Conservation (phyloP, 2,888 invertebrate genomes). For the Listrodromus nycthemerus region DNA sequence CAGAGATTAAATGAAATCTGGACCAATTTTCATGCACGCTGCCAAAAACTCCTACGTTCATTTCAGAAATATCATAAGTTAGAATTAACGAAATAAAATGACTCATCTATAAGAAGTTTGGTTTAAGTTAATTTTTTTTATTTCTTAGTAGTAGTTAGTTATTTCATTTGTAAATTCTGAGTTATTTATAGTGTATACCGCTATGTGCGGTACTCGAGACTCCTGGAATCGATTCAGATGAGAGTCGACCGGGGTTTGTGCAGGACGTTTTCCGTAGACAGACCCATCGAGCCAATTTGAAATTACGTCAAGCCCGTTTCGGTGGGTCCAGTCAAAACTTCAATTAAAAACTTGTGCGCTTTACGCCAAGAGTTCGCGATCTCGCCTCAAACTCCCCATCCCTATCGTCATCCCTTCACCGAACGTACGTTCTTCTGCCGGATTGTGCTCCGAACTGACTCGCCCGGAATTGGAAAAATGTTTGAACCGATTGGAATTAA, state of each 20-base stretch:
- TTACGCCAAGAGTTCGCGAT: conserved; percentile 4
- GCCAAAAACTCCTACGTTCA: background rate
- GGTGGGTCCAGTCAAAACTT: conserved; percentile 82
- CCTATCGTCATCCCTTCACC: background rate
- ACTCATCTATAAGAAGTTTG: background rate
- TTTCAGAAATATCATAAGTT: background rate
- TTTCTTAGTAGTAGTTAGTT: background rate
- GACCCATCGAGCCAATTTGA: conserved; percentile 74
- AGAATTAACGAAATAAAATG: background rate
- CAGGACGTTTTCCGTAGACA: conserved; percentile 55
- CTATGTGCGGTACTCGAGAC: background rate
- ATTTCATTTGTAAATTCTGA: background rate
- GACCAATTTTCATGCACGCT: background rate
- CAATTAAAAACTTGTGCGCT: conserved; percentile 80
- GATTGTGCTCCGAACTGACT: conserved; percentile 8
- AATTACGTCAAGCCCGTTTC: conserved; percentile 82
- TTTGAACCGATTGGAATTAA: conserved; percentile 51
- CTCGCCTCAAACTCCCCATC: background rate
- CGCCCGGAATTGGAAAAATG: conserved; percentile 51
- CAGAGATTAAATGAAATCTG: background rate
- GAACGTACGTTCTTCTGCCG: conserved; percentile 3
- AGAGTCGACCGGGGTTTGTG: background rate
- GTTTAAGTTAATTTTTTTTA: background rate
- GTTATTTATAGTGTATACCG: background rate
- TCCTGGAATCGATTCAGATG: conserved; percentile 11